Base-by-base conservation (phyloP, 2,113 vertebrate genomes). In the Ageneiosus marmoratus region DNA sequence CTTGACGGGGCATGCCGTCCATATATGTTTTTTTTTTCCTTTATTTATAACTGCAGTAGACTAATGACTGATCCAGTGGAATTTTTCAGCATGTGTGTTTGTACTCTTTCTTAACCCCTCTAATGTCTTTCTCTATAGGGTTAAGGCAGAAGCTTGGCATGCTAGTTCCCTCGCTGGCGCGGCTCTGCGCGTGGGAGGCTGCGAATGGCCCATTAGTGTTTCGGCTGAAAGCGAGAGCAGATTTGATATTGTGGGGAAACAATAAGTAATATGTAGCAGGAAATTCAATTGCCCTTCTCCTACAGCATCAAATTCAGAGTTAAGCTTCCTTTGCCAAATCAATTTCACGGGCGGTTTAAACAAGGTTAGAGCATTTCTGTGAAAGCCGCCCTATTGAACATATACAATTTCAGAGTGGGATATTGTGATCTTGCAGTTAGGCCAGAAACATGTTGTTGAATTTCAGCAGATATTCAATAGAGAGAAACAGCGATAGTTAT, bases 181-280 rank as follows among this genome's bases (percentile, higher is more conserved):
- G 55, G 85, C 87, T 18, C 81, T 83, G 86, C 76, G 89, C 83
- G 94, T 93, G 89, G 94, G 94, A 90, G 92, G 93, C 89, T 86
- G 89, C 90, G 92, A 90, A 93, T 91, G 90, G 90, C 91, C 93
- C 93, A 94, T 94, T 93, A 94, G 92, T 90, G 88, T 94, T 93
- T 93, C 90, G 91, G 88, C 89, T 90, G 92, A 91, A 91, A 92
- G 90, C 80, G 79, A 92, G 93, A 90, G 91, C 91, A 93, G 93
- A 94, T 93, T 94, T 94, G 94, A 94, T 94, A 92, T 92, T 92
- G 92, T 88, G 86, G 91, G 93, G 94, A 94, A 95, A 94, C 92
- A 94, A 91, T 86, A 93, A 93, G 92, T 93, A 91, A 93, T 92
- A 94, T 92, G 91, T 90, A 92, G 73, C 91, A 92, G 93, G 93